These are phyloP conservation scores for Amiota communis DNA, from an alignment of 2,888 invertebrate species.

Conservation along the genomic window DNA sequence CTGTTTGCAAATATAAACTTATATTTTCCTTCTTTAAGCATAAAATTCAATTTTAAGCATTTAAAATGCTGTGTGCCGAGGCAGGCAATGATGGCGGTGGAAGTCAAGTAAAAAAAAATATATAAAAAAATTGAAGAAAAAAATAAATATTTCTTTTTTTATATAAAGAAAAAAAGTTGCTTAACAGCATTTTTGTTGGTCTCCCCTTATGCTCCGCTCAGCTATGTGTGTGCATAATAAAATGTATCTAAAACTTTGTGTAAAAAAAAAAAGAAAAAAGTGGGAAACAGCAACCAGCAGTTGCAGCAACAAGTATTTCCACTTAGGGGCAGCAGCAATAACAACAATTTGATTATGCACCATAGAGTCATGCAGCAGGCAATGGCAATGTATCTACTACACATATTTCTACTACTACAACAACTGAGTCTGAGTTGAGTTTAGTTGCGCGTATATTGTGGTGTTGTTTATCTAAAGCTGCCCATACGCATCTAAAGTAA, in stretches of 20 bases:
- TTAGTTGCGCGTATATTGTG: too few relatives aligned
- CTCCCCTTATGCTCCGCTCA: too few relatives aligned
- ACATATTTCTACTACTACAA: too few relatives aligned
- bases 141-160: constrained; percentile 27
- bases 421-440: too few relatives aligned
- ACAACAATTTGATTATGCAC: constrained; percentile 67
- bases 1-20: not conserved
- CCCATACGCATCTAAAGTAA: constrained; percentile 15
- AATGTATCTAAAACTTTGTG: constrained; percentile 50
- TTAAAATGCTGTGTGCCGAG: constrained; percentile 4
- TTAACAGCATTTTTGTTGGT: constrained; percentile 61
- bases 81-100: too few relatives aligned
- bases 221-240: constrained; percentile 51
- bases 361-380: constrained; percentile 51
- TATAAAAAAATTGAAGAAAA: not conserved
- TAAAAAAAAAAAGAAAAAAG: constrained; percentile 11
- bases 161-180: constrained; percentile 63
- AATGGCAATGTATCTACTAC: not conserved
- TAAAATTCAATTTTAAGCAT: constrained; percentile 60
- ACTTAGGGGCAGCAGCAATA: constrained; percentile 60
- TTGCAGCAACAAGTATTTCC: constrained; percentile 68
- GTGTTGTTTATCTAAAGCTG: constrained; percentile 3
- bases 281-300: constrained; percentile 23
- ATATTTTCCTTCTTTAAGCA: constrained; percentile 49
- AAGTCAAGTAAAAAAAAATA: constrained; percentile 1